These are phyloP conservation scores for Drosophila aff. DNA, from an alignment of 1,140 invertebrate genomes.

Conservation along the genomic window DNA sequence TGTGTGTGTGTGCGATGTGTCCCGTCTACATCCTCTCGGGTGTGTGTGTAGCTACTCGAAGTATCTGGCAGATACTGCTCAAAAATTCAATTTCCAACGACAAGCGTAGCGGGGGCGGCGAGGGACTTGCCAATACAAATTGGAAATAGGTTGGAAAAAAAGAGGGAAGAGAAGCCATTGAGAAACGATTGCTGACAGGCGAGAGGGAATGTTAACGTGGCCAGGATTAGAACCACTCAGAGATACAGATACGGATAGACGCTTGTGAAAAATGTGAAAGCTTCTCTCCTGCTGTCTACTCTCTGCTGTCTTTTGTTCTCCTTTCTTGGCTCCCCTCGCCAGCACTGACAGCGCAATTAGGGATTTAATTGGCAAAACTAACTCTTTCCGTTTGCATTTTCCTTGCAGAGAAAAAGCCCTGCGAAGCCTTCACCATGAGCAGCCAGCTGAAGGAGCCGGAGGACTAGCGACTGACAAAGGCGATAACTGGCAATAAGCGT, in stretches of 20 bases:
- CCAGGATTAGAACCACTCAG: conserved; percentile 52
- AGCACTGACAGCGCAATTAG: conserved; percentile 72
- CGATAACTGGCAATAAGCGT: conserved; percentile 41
- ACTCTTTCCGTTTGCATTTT: conserved; percentile 43
- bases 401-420: conserved; percentile 18
- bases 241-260: conserved; percentile 26
- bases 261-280: conserved; percentile 61
- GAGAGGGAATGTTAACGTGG: conserved; percentile 30
- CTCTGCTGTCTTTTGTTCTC: background rate
- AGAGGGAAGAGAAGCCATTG: conserved; percentile 52
- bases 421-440: conserved; percentile 53
- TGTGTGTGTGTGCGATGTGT: conserved; percentile 30
- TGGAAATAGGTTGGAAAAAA: conserved; percentile 77
- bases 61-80: conserved; percentile 64
- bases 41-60: conserved; percentile 26
- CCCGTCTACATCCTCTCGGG: conserved; percentile 4
- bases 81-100: conserved; percentile 81
- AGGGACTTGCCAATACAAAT: conserved; percentile 70
- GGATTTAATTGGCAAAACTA: conserved; percentile 74
- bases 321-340: background rate
- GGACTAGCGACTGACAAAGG: conserved; percentile 38
- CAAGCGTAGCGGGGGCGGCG: background rate
- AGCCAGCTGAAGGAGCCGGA: conserved; percentile 19
- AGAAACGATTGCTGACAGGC: conserved; percentile 80
- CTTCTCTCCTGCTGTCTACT: background rate